Evolutionary conservation across 2,888 invertebrate species (phyloP).

Genomic region (Tanytarsus gracilentus): DNA sequence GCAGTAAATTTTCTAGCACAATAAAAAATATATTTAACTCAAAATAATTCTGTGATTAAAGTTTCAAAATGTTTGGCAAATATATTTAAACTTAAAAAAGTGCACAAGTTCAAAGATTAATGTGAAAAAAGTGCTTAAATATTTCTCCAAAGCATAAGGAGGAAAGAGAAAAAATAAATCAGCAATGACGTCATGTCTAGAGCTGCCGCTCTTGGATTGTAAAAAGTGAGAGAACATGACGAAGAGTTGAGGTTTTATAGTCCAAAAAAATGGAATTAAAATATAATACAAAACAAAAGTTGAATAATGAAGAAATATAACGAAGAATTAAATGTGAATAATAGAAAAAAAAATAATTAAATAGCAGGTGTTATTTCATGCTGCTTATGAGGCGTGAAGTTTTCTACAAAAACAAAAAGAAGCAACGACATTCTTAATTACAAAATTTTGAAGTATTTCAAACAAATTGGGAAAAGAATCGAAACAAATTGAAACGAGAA

Average conservation of each 20-base stretch:
- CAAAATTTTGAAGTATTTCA: neutral
- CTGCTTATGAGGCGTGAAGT: conserved; percentile 11
- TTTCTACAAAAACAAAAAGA: neutral
- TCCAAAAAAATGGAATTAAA: neutral
- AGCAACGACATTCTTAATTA: neutral
- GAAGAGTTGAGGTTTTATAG: too few relatives aligned
- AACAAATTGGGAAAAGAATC: conserved; percentile 9
- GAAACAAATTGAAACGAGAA: conserved; percentile 8
- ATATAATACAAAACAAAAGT: neutral
- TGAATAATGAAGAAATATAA: too few relatives aligned
- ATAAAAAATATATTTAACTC: neutral
- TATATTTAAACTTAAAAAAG: neutral
- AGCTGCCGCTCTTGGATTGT: neutral
- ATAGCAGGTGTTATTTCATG: conserved; percentile 12
- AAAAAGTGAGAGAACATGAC: neutral
- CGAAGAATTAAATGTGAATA: neutral
- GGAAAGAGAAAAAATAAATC: neutral
- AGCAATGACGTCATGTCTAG: conserved; percentile 22
- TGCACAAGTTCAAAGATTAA: neutral
- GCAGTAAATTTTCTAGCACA: neutral
- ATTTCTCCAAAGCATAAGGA: neutral
- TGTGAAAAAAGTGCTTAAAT: too few relatives aligned
- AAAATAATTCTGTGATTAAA: neutral
- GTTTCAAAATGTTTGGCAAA: neutral
- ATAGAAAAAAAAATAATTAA: conserved; percentile 17